Evolutionary conservation across 1,140 invertebrate species (phyloP).

Genomic region (Glomeris maerens): DNA sequence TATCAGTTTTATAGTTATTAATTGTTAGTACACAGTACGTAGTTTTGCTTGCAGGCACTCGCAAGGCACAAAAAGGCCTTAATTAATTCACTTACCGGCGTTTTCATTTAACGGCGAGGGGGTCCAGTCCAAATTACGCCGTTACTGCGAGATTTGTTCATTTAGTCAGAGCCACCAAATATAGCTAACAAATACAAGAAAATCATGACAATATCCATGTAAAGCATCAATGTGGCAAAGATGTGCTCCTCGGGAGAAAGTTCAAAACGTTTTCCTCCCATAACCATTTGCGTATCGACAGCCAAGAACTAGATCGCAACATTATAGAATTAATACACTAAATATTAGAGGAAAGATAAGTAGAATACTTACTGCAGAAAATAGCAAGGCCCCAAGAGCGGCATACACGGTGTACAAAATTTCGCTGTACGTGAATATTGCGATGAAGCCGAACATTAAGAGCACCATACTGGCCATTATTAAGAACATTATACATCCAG

Average conservation of each 20-base stretch:
- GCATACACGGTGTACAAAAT: conserved; percentile 33
- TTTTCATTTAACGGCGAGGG: too few relatives aligned
- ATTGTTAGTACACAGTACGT: too few relatives aligned
- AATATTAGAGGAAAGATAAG: not conserved
- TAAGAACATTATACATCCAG: conserved; percentile 37
- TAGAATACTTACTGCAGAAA: conserved; percentile 31
- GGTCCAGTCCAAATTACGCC: too few relatives aligned
- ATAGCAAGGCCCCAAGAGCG: conserved; percentile 35
- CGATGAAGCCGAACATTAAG: conserved; percentile 36
- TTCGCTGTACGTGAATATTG: conserved; percentile 25
- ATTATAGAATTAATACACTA: not conserved
- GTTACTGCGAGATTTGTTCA: too few relatives aligned
- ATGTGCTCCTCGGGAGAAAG: conserved; percentile 48
- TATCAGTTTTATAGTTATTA: too few relatives aligned
- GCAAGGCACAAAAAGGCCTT: too few relatives aligned
- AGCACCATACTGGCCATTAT: conserved; percentile 36
- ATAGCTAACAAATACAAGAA: conserved; percentile 45
- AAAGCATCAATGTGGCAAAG: conserved; percentile 44
- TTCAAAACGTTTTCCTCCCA: conserved; percentile 47
- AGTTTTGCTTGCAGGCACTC: too few relatives aligned
- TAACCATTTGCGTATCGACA: conserved; percentile 50
- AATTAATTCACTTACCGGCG: too few relatives aligned
- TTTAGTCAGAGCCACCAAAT: conserved; percentile 25
- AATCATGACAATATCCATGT: conserved; percentile 48
- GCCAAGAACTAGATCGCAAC: conserved; percentile 39